phyloP scores from a whole-genome alignment of 2,113 vertebrate species.

The Rhineura floridana region DNA sequence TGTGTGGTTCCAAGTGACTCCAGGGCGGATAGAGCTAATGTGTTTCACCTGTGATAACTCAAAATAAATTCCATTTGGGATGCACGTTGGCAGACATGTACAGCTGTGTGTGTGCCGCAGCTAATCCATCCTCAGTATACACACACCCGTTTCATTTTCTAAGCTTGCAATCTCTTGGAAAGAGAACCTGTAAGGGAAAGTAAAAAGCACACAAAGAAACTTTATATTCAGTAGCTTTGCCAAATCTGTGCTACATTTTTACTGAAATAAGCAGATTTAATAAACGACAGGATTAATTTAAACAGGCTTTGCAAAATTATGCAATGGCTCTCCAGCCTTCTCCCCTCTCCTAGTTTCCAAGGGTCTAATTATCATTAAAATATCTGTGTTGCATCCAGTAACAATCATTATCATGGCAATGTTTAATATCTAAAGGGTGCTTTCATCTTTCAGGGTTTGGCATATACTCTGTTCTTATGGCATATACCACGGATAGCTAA shows the following conservation, averaged over 20 bases:
- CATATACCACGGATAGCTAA: background rate
- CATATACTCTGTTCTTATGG: background rate
- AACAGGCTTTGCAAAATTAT: background rate
- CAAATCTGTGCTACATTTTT: background rate
- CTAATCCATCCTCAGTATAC: background rate
- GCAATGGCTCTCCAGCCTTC: background rate
- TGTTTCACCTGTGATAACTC: constrained; percentile 17
- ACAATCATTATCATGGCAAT: background rate
- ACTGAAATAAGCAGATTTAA: constrained; percentile 6
- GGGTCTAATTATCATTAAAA: background rate
- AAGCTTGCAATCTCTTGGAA: background rate
- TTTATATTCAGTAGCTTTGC: background rate
- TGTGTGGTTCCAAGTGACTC: background rate
- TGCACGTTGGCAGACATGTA: background rate
- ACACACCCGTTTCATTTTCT: background rate
- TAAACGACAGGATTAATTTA: background rate
- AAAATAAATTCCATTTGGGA: constrained; percentile 2
- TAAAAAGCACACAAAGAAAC: background rate
- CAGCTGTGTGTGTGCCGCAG: background rate
- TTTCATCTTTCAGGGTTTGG: background rate
- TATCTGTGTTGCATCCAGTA: background rate
- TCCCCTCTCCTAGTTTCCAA: background rate
- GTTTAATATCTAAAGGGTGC: background rate
- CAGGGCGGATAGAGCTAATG: background rate
- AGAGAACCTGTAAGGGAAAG: background rate